Evolutionary conservation across 2,113 vertebrate genomes (phyloP).

Genomic region (Ahaetulla prasina): DNA sequence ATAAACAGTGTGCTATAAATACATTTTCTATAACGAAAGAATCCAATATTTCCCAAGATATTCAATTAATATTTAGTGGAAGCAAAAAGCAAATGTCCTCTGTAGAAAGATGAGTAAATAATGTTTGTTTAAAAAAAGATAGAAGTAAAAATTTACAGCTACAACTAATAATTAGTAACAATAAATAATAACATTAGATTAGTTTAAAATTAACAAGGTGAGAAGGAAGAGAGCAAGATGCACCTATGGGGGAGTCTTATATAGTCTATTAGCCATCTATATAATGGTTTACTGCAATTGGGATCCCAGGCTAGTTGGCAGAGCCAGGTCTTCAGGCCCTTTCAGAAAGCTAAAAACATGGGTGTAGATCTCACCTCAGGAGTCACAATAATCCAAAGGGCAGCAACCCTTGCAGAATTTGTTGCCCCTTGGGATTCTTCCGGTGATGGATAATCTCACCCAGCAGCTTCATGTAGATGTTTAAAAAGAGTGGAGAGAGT

Average conservation of each 20-base stretch:
- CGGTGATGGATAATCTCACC: background rate
- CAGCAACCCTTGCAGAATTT: background rate
- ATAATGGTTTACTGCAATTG: background rate
- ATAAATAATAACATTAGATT: background rate
- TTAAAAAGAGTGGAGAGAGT: background rate
- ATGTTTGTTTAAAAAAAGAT: background rate
- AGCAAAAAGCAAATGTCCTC: conserved; percentile 20
- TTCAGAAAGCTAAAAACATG: background rate
- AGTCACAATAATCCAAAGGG: background rate
- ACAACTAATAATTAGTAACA: background rate
- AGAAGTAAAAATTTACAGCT: conserved; percentile 13
- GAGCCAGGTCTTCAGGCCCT: background rate
- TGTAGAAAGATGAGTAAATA: background rate
- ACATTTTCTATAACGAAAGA: background rate
- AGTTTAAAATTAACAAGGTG: background rate
- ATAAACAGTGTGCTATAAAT: background rate
- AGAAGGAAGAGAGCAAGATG: background rate
- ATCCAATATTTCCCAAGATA: background rate
- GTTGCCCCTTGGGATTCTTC: background rate
- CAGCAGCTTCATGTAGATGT: background rate
- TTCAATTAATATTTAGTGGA: conserved; percentile 14
- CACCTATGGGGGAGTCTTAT: no score
- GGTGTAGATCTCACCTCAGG: background rate
- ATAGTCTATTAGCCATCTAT: background rate
- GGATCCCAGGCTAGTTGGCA: background rate